Percentiles rank a stretch among this genome's conserved stretches.
These are phyloP conservation scores for Prunella strophiata DNA, from an alignment of 2,797 vertebrate genomes.

Conservation along the genomic window DNA sequence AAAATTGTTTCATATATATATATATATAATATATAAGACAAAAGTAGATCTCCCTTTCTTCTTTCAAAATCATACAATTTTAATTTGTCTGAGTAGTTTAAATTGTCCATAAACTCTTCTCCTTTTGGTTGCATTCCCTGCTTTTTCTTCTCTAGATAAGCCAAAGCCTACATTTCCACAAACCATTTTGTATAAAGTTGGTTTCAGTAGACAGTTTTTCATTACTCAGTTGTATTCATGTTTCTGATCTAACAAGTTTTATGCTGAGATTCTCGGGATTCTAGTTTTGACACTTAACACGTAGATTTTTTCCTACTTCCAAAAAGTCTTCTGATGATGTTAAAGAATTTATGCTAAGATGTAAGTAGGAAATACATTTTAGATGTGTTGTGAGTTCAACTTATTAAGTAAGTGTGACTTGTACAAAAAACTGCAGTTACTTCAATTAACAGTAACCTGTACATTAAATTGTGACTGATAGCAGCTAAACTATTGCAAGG, in stretches of 20 bases:
- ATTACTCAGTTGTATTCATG: background rate
- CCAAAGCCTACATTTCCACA: background rate
- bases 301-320: background rate
- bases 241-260: background rate
- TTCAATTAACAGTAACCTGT: background rate
- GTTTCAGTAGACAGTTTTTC: background rate
- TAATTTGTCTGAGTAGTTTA: background rate
- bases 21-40: background rate
- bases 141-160: background rate
- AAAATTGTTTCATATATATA: background rate
- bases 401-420: background rate
- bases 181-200: background rate
- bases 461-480: background rate
- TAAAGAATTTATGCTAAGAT: background rate
- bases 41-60: background rate
- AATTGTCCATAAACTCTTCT: background rate
- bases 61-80: background rate
- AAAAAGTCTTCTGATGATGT: background rate
- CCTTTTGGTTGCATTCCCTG: background rate
- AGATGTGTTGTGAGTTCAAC: background rate
- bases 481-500: background rate
- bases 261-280: background rate
- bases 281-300: background rate
- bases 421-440: background rate
- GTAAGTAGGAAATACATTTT: background rate